Base-by-base conservation (phyloP, 2,888 invertebrate genomes). In the Villa cingulata region DNA sequence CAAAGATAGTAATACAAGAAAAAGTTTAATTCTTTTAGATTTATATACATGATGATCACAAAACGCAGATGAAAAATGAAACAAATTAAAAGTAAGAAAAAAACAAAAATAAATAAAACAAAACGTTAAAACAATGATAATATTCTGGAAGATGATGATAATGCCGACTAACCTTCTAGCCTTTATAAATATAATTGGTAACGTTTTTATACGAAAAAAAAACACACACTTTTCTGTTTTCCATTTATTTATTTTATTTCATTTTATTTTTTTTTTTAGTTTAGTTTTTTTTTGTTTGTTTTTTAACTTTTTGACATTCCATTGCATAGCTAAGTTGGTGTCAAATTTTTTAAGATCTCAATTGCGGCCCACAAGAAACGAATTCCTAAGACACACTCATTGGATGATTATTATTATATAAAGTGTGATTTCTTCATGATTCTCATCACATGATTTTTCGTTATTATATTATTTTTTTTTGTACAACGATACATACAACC, bases 311-410 rank as follows among this genome's bases (percentile, higher is more conserved):
- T 50, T 52, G 49, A 48, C 49, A 52, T 52, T 48, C 52, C 52
- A 44, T 50, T 23, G 50, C 50, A 52, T 52, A 50, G 37, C 39
- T 39, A 29, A 46, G 48, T 41, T 50, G 52, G 52, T 52, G 52
- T 52, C 52, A 52, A 52, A 52, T 50, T 52, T 51, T 51, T 52
- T 52, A 52, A 52, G 50, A 43, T 52, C 52, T 52, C 52, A 52
- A 52, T 52, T 52, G 52, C 48, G 51, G 43, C 38, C 41, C 34
- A 48, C 36, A 50, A 49, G 51, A 51, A 51, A 50, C 48, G 49
- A 46, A 51, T 51, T 51, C 51, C 34, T 19, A 12, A 12, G 9
- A 32, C 29, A 12, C 12, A 32, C 12, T 9, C 23, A 32, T 32
- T 3, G 12, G 29, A 32, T 32, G 29, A 32, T 32, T 9, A 32